Percentiles rank a stretch among this genome's conserved stretches.
These are phyloP conservation scores for Schizotus pectinicornis DNA, from an alignment of 2,888 invertebrate genomes.

Conservation along the genomic window DNA sequence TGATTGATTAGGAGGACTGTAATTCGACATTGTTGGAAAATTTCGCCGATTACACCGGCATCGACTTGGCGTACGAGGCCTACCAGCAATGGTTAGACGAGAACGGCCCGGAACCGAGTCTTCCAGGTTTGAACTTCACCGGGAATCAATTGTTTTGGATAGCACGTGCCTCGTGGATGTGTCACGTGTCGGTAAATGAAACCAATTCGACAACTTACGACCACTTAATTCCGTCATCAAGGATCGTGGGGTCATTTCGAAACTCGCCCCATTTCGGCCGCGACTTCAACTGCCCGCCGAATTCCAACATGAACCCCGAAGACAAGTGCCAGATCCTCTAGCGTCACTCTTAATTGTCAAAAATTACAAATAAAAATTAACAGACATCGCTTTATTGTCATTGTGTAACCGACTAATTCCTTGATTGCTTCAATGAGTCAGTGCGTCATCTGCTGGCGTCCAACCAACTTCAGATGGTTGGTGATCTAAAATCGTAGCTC, in stretches of 20 bases:
- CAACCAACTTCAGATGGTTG: too few relatives aligned
- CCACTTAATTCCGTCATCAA: constrained; percentile 35
- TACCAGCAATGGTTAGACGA: constrained; percentile 73
- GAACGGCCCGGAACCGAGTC: constrained; percentile 66
- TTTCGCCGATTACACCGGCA: constrained; percentile 88
- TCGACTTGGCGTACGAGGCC: constrained; percentile 83
- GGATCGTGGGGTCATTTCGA: constrained; percentile 39
- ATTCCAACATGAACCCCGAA: constrained; percentile 44
- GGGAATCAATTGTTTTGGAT: constrained; percentile 63
- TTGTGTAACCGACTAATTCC: constrained; percentile 16
- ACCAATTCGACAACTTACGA: constrained; percentile 3
- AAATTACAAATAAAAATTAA: constrained; percentile 18
- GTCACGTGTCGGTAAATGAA: constrained; percentile 17
- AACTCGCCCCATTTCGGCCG: constrained; percentile 44
- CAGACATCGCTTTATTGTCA: constrained; percentile 10
- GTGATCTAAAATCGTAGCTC: too few relatives aligned
- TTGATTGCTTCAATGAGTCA: constrained; percentile 22
- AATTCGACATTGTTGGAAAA: constrained; percentile 64
- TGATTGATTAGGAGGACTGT: constrained; percentile 6
- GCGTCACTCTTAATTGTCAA: constrained; percentile 3
- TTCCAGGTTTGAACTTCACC: constrained; percentile 73
- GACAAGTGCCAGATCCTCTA: constrained; percentile 39
- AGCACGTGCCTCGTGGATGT: constrained; percentile 26
- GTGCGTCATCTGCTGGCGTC: not conserved
- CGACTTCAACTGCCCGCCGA: constrained; percentile 43